phyloP scores from a whole-genome alignment of 1,140 invertebrate genomes.

The Drosophila sechellia region DNA sequence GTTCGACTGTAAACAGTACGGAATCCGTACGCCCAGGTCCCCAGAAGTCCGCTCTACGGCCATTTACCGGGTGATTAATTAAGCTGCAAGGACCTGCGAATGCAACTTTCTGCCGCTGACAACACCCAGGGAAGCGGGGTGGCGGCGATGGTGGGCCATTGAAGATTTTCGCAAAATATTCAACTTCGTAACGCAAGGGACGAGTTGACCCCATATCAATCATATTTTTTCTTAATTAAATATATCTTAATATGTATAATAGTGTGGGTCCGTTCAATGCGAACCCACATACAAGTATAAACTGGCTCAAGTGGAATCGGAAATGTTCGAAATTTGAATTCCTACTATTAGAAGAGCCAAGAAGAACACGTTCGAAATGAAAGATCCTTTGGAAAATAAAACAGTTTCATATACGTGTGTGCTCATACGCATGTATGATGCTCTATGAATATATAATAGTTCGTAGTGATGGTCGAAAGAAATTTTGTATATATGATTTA shows the following conservation, averaged over 20 bases:
- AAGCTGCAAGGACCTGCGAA: constrained; percentile 46
- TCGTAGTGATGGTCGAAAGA: constrained; percentile 12
- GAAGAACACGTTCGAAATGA: neutral
- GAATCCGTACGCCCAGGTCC: neutral
- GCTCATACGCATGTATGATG: neutral
- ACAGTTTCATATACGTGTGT: constrained; percentile 16
- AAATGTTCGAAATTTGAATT: too few species aligned
- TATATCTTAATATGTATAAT: too few species aligned
- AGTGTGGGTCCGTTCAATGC: too few species aligned
- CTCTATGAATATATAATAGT: neutral
- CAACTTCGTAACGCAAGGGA: neutral
- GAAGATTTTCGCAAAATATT: constrained; percentile 4
- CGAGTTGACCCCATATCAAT: neutral
- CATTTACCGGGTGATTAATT: constrained; percentile 66
- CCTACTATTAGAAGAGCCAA: too few species aligned
- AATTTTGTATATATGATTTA: constrained; percentile 5
- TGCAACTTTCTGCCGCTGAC: constrained; percentile 46
- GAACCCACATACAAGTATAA: too few species aligned
- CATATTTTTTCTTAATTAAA: neutral
- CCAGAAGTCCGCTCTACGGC: constrained; percentile 19
- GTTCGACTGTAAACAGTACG: constrained; percentile 36
- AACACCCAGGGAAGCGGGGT: constrained; percentile 23
- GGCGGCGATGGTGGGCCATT: neutral
- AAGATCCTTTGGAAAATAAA: constrained; percentile 40
- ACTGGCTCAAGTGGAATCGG: too few species aligned